Evolutionary conservation across 2,888 invertebrate species (phyloP), one percentile per base, ranked within the genome.

Genomic region (Agrochola circellaris): DNA sequence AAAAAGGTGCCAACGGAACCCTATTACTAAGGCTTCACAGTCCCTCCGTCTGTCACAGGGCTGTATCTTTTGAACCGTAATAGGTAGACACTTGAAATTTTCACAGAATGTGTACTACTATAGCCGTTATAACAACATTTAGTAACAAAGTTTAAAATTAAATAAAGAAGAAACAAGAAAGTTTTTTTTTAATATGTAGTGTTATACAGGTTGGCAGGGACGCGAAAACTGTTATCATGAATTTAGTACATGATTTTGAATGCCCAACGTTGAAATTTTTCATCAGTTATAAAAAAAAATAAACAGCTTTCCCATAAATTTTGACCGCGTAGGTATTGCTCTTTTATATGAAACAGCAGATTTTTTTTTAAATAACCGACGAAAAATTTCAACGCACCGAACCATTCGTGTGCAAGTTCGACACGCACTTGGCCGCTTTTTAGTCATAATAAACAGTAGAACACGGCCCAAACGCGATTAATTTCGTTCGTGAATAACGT

Each of bases 401-500:
- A 60, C 26, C 26, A 17, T 60, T 26, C 17, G 15, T 8, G 58
- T 58, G 26, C 8, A 8, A 26, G 15, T 15, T 15, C 8, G 8
- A 26, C 26, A 26, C 17, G 17, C 17, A 26, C 26, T 60, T 26
- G 9, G 17, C 60, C 17, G 17, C 60, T 8, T 11, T 30, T 11
- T 34, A 23, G 38, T 65, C 73, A 72, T 66, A 73, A 78, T 75
- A 78, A 71, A 72, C 70, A 56, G 20, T 34, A 38, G 42, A 74
- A 48, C 34, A 26, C 71, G 2, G n/a, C 17, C 11, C 38, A 66
- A 75, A 67, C 60, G 75, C 64, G 62, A 72, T 67, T 75, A 17
- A 45, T 62, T 62, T 62, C 70, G 69, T 77, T 76, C 68, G 34
- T 34, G 71, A 69, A 77, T 72, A 82, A 71, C 72, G 72, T 30